Conservation (phyloP, 1,140 invertebrate species). For the Myzus persicae region DNA sequence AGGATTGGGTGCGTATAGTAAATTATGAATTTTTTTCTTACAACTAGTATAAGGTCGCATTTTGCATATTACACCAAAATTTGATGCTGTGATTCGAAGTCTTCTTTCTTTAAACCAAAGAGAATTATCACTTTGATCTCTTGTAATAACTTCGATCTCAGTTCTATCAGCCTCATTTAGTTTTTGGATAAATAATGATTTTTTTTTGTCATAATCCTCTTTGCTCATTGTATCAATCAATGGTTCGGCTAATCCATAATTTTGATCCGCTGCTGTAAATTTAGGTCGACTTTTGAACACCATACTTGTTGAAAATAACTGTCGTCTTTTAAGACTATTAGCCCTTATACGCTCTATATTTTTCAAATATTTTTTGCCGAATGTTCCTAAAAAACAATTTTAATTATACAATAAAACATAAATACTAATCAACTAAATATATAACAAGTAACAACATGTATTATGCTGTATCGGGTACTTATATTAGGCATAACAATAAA, state of each 20-base stretch:
- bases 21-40: constrained; percentile 13
- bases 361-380: constrained; percentile 4
- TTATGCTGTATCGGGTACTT: no score
- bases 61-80: background rate
- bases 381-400: constrained; percentile 10
- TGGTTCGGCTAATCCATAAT: constrained; percentile 23
- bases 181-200: background rate
- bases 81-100: constrained; percentile 3
- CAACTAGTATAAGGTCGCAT: constrained; percentile 11
- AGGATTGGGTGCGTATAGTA: background rate
- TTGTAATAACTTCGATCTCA: background rate
- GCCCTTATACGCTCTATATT: constrained; percentile 1
- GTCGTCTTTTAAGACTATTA: background rate
- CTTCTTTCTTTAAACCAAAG: constrained; percentile 18
- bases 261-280: background rate
- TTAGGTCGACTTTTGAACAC: background rate
- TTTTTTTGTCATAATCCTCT: background rate
- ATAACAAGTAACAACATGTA: no score
- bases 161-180: background rate
- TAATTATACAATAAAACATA: background rate
- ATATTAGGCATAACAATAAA: no score
- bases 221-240: background rate
- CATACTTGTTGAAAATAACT: constrained; percentile 13
- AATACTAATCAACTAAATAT: no score
- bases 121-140: constrained; percentile 17